These are phyloP conservation scores for Tympanuchus pallidicinctus DNA, from an alignment of 2,113 vertebrate genomes.

Conservation along the genomic window DNA sequence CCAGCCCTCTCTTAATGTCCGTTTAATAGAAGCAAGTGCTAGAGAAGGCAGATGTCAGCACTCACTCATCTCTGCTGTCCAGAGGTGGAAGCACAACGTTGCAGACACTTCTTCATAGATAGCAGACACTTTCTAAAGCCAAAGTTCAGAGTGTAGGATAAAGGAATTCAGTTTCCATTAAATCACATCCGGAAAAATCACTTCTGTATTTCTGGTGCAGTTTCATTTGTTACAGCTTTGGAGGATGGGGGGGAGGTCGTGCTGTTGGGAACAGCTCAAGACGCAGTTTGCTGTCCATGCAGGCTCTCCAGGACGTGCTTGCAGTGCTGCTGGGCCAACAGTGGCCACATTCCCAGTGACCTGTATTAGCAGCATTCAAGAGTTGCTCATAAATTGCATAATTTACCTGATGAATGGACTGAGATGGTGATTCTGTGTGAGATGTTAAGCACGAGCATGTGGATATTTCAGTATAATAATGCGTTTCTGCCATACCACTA, in stretches of 20 bases:
- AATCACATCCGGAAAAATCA: not conserved
- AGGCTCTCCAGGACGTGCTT: not conserved
- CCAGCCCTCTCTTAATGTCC: not conserved
- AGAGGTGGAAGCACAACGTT: rapidly evolving
- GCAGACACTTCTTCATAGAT: not conserved
- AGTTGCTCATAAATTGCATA: not conserved
- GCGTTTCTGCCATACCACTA: not conserved
- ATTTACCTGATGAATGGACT: not conserved
- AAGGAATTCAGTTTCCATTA: not conserved
- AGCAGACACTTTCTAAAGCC: rapidly evolving
- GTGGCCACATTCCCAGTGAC: not conserved
- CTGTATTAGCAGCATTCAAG: not conserved
- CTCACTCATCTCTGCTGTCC: not conserved
- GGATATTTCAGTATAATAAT: not conserved
- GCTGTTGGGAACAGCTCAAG: too few species aligned
- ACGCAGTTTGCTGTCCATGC: not conserved
- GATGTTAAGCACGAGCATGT: not conserved
- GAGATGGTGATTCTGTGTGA: not conserved
- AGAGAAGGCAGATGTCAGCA: not conserved
- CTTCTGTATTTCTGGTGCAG: not conserved
- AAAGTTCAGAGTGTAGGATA: not conserved
- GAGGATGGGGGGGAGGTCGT: not conserved
- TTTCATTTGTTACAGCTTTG: not conserved
- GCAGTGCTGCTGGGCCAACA: not conserved
- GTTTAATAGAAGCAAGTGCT: not conserved